Base-by-base conservation (phyloP, 2,888 invertebrate genomes). In the Agapostemon virescens region DNA sequence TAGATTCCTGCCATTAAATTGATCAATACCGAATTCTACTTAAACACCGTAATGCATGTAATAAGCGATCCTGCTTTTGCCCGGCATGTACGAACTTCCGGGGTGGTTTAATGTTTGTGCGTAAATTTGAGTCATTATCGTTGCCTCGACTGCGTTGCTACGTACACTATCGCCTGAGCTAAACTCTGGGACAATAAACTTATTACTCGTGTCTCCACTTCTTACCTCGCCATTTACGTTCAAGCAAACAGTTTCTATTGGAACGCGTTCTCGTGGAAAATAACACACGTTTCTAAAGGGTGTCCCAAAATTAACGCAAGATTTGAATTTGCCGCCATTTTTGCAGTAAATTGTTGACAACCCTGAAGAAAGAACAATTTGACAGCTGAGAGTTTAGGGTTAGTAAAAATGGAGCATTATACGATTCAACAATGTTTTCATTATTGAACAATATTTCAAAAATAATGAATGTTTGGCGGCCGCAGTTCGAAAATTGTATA, bases 191-290 rank as follows among this genome's bases (percentile, higher is more conserved):
- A 74, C 76, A 69, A 79, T 77, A 70, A 77, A 75, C 70, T 73
- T 79, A 74, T 74, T 69, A 30, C 64, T 17, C 9, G 9, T 17
- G 30, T 20, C 36, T n/a, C 38, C 2, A 33, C 58, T 58, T 69
- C 64, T 55, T 58, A 63, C 33, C n/a, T 36, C 61, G 58, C 52
- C 17, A 42, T 26, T 74, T 74, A 11, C 20, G 15, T 33, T 15
- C 23, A 49, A 80, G 84, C 81, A 85, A 89, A 88, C 87, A 87
- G 86, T 86, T 86, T 87, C 87, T 85, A 87, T 90, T 89, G 86
- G 87, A 33, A 82, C 84, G 84, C 89, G 83, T 74, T 87, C 86
- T 84, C 55, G 71, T 84, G 88, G 89, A 89, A 90, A 89, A 88
- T 88, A 86, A 88, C 86, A 84, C 78, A 84, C 75, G 85, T 83